phyloP scores from a whole-genome alignment of 2,888 invertebrate species.

The Brachypterus glaber region DNA sequence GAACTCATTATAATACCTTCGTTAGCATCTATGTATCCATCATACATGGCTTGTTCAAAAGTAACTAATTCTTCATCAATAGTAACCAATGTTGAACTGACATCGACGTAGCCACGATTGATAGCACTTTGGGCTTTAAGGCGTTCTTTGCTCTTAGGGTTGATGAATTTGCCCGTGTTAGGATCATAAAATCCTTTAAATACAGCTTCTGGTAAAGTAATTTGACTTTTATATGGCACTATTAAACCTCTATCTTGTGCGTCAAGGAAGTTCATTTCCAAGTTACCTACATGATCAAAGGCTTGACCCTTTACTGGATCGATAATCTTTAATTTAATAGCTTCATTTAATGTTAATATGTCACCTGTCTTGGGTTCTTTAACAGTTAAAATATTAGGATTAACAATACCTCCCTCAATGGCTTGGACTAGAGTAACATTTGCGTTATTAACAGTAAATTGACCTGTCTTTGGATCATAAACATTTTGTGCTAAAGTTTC shows the following conservation, averaged over 20 bases:
- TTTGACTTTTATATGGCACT: slow-evolving; percentile 70
- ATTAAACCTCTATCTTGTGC: slow-evolving; percentile 76
- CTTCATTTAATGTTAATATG: slow-evolving; percentile 69
- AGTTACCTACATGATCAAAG: slow-evolving; percentile 63
- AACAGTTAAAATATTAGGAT: slow-evolving; percentile 65
- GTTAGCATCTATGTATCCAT: slow-evolving; percentile 65
- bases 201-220: slow-evolving; percentile 82
- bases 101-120: slow-evolving; percentile 73
- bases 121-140: slow-evolving; percentile 76
- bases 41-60: slow-evolving; percentile 72
- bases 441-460: slow-evolving; percentile 59
- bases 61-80: slow-evolving; percentile 72
- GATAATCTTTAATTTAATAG: slow-evolving; percentile 65
- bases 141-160: slow-evolving; percentile 69
- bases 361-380: slow-evolving; percentile 72
- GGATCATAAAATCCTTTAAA: slow-evolving; percentile 86
- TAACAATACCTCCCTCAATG: slow-evolving; percentile 64
- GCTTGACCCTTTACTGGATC: slow-evolving; percentile 74
- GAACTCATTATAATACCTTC: slow-evolving; percentile 58
- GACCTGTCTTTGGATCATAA: slow-evolving; percentile 66
- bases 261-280: slow-evolving; percentile 68
- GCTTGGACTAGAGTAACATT: slow-evolving; percentile 65
- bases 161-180: slow-evolving; percentile 70
- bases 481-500: slow-evolving; percentile 73
- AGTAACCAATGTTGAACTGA: slow-evolving; percentile 75